These are phyloP conservation scores for Luscinia luscinia DNA, from an alignment of 2,797 vertebrate genomes.

Conservation along the genomic window DNA sequence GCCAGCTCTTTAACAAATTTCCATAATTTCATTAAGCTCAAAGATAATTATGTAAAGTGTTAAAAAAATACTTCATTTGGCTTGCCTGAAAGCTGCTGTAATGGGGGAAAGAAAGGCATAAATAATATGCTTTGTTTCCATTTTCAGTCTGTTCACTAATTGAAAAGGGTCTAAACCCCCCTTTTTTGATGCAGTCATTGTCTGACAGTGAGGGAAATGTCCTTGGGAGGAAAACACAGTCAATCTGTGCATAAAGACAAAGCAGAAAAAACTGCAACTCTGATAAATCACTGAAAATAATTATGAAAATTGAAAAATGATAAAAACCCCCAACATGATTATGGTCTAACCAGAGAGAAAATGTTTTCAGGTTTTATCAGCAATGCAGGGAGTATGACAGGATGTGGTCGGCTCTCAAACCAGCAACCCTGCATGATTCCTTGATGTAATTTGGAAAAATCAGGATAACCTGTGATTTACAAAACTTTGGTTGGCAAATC, in stretches of 20 bases:
- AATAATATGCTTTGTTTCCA: constrained; percentile 41
- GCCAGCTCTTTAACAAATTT: constrained; percentile 15
- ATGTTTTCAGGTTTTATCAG: not conserved
- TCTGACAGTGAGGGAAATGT: constrained; percentile 22
- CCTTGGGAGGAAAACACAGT: constrained; percentile 56
- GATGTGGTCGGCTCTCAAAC: not conserved
- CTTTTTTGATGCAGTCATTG: constrained; percentile 24
- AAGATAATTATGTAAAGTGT: not conserved
- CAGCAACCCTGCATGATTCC: not conserved
- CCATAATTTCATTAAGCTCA: constrained; percentile 32
- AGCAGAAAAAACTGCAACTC: constrained; percentile 10
- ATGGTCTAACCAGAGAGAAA: not conserved
- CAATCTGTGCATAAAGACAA: constrained; percentile 11
- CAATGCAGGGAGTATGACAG: not conserved
- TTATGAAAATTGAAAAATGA: constrained; percentile 36
- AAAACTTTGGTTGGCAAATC: constrained; percentile 4
- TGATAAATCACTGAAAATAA: constrained; percentile 34
- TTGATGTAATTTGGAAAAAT: constrained; percentile 34
- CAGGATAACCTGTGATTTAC: constrained; percentile 51
- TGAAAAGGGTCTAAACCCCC: not conserved
- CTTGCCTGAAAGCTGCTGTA: constrained; percentile 8
- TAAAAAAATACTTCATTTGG: constrained; percentile 34
- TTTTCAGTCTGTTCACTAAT: constrained; percentile 28
- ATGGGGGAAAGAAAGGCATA: not conserved
- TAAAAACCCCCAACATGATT: not conserved